phyloP scores from a whole-genome alignment of 2,888 invertebrate species.

The Tridacna crocea region DNA sequence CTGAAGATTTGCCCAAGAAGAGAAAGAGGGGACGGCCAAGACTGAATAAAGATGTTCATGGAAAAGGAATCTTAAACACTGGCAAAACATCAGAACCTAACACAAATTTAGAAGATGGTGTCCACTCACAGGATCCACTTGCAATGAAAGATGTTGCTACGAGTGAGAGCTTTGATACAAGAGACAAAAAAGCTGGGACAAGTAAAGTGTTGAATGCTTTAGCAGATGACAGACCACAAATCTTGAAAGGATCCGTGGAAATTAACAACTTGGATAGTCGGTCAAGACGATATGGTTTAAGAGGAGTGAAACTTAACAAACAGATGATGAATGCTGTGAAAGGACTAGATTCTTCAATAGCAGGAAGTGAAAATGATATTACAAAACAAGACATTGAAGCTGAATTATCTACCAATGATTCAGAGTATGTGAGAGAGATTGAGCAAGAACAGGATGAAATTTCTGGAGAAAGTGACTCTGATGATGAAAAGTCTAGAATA shows the following conservation, averaged over 20 bases:
- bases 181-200: background rate
- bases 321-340: constrained; percentile 66
- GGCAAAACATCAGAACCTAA: background rate
- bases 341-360: constrained; percentile 63
- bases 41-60: background rate
- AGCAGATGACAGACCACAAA: background rate
- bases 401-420: constrained; percentile 11
- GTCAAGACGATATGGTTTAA: constrained; percentile 58
- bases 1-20: constrained; percentile 12
- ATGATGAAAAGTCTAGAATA: constrained; percentile 4
- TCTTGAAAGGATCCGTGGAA: no score
- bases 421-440: background rate
- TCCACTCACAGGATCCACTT: background rate
- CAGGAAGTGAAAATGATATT: constrained; percentile 28
- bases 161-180: background rate
- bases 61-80: background rate
- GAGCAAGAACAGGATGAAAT: background rate
- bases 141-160: background rate
- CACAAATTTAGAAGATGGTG: background rate
- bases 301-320: constrained; percentile 67
- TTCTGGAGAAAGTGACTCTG: constrained; percentile 9
- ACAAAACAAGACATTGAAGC: constrained; percentile 10
- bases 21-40: constrained; percentile 9
- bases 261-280: no score
- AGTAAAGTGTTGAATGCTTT: background rate